Base-by-base conservation (phyloP, 2,797 vertebrate genomes). In the Micromesistius poutassou region DNA sequence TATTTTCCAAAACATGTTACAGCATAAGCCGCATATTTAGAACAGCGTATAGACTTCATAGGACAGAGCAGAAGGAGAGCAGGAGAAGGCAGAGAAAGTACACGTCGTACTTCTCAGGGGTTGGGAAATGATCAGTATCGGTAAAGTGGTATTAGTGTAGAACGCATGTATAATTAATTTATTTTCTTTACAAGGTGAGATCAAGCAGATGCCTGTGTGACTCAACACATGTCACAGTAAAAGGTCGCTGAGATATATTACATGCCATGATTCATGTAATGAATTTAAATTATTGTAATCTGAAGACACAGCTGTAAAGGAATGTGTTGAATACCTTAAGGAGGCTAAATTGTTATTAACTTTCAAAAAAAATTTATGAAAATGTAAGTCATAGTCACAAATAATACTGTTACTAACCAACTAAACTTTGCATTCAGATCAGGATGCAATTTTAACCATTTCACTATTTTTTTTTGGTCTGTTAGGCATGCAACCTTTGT, bases 1-100 rank as follows among this genome's bases (percentile, higher is more conserved):
- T 71, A 79, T 74, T 81, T 87, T 83, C 78, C 83, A 84, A 70
- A 40, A 55, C 81, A 75, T 80, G 38, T 77, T 76, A 77, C 36
- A 78, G 80, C n/a, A 70, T 75, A 85, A 46, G 36, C 77, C 82
- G 81, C 80, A 82, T 35, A 42, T 62, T 62, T 62, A 9, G 19
- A 55, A n/a, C 46, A 19, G 46, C 46, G 46, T n/a, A 2, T 3
- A 5, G 16, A 55, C 16, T 55, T 55, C 55, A 62, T 62, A n/a
- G 22, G n/a, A 68, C 77, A 31, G 70, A 71, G 70, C 30, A 71
- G 70, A 71, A 14, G 68, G 30, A 16, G 68, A 71, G 19, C 3
- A 55, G 46, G 19, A 5, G 16, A 55, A 55, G 46, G 46, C 46
- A 22, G 46, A 19, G 19, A 22, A 55, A 22, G 46, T 19, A n/a